phyloP scores from a whole-genome alignment of 2,113 vertebrate species.

The Corydoras maculifer region DNA sequence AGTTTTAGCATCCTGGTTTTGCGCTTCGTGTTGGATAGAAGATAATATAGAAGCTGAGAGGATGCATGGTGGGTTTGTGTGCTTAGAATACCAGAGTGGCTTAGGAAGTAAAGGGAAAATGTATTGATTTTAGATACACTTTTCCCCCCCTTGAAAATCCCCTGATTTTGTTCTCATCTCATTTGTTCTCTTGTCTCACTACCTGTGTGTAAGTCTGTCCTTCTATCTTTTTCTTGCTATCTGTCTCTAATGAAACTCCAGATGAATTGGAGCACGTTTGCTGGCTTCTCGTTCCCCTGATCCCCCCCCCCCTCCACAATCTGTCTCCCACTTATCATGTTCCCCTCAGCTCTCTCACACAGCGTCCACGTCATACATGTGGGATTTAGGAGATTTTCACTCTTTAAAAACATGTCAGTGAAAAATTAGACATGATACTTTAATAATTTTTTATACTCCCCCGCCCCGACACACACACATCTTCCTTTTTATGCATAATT shows the following conservation, averaged over 20 bases:
- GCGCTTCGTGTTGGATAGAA: constrained; percentile 17
- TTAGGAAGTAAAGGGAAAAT: constrained; percentile 52
- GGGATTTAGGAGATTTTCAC: too few species aligned
- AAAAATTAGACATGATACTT: too few species aligned
- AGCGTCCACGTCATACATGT: too few species aligned
- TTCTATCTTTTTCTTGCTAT: constrained; percentile 54
- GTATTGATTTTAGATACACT: constrained; percentile 67
- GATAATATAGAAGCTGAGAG: constrained; percentile 46
- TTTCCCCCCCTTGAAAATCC: constrained; percentile 49
- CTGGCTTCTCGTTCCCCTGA: constrained; percentile 2
- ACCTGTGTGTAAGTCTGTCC: constrained; percentile 40
- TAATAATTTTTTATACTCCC: neutral
- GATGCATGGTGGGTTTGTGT: constrained; percentile 23
- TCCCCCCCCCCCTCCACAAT: neutral
- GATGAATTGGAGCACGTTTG: constrained; percentile 58
- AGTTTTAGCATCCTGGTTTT: neutral
- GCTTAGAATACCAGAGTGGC: constrained; percentile 48
- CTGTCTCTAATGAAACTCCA: constrained; percentile 49
- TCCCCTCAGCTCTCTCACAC: neutral
- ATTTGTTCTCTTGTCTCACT: constrained; percentile 3
- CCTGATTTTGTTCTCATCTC: constrained; percentile 70
- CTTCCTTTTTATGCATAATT: neutral
- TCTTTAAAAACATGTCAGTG: too few species aligned
- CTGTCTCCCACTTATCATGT: neutral
- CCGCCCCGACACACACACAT: neutral